Conservation (phyloP, 2,888 invertebrate species). For the Clusia tigrina region DNA sequence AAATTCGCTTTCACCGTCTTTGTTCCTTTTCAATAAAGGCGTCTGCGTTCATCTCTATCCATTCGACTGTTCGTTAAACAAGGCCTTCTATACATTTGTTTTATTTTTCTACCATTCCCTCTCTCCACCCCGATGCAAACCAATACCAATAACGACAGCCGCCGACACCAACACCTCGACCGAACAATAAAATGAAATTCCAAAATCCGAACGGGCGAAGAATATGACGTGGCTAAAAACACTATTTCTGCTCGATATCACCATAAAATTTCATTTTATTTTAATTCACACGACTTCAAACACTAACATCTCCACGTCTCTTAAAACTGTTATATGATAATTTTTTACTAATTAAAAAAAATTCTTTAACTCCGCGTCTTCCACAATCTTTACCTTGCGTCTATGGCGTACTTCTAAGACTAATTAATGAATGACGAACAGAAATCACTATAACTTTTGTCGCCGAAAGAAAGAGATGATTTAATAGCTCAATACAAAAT, state of each 20-base stretch:
- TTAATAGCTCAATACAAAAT: too few relatives aligned
- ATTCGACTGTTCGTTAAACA: not conserved
- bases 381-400: slow-evolving; percentile 40
- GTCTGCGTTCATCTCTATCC: not conserved
- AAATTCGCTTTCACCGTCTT: too few relatives aligned
- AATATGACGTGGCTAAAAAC: slow-evolving; percentile 44
- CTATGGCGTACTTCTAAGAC: slow-evolving; percentile 44
- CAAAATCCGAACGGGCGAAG: not conserved
- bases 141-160: not conserved
- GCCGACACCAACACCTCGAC: not conserved
- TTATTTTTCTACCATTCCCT: slow-evolving; percentile 19
- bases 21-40: too few relatives aligned
- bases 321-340: too few relatives aligned
- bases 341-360: slow-evolving; percentile 36
- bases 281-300: not conserved
- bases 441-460: slow-evolving; percentile 19
- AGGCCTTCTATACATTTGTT: not conserved
- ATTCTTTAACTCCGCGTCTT: slow-evolving; percentile 38
- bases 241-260: slow-evolving; percentile 34
- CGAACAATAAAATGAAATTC: slow-evolving; percentile 12
- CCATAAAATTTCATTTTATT: slow-evolving; percentile 14
- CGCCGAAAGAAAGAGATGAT: too few relatives aligned
- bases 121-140: slow-evolving; percentile 5
- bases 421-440: slow-evolving; percentile 29
- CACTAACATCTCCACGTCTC: too few relatives aligned